Base-by-base conservation (phyloP, 2,797 vertebrate genomes). In the Champsocephalus gunnari region DNA sequence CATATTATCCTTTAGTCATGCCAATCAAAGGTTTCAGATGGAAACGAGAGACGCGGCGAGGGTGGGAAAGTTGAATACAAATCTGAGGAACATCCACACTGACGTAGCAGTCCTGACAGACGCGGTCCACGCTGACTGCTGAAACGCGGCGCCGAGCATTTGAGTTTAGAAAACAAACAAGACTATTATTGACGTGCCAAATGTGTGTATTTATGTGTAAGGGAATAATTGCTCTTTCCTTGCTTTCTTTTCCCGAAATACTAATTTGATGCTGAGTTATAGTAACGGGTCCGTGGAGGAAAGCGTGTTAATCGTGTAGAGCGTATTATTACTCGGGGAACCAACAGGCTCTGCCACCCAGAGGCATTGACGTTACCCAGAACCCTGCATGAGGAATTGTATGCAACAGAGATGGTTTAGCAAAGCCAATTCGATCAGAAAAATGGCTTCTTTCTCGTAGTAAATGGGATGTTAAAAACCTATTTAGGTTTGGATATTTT, bases 231-330 rank as follows among this genome's bases (percentile, higher is more conserved):
- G 85, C 80, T 91, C 86, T 90, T 92, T 92, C 87, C 86, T 75
- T 92, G 86, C 87, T 92, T 93, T 90, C 87, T 92, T 93, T 92
- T 91, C 82, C 82, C 45, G 51, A 85, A 82, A 80, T 86, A 90
- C 88, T 89, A 89, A 90, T 90, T 89, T 92, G 81, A 82, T 80
- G 77, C 70, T 87, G 79, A 93, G 91, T 92, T 87, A 87, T 86
- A 92, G 85, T 83, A 81, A 90, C 74, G 78, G 72, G 80, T 82
- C 90, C 66, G 1, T 67, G 44, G 92, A 91, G 91, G 84, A 82
- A 90, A 84, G 63, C 44, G 77, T 90, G 89, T 86, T 91, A 91
- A 93, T 93, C 78, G 77, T 34, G 75, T 85, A 73, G 80, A 89
- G 87, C 77, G 5, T 82, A 75, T 89, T 88, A 90, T 92, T 93